Conservation (phyloP, 2,797 vertebrate genomes). For the Leptoclinus maculatus region DNA sequence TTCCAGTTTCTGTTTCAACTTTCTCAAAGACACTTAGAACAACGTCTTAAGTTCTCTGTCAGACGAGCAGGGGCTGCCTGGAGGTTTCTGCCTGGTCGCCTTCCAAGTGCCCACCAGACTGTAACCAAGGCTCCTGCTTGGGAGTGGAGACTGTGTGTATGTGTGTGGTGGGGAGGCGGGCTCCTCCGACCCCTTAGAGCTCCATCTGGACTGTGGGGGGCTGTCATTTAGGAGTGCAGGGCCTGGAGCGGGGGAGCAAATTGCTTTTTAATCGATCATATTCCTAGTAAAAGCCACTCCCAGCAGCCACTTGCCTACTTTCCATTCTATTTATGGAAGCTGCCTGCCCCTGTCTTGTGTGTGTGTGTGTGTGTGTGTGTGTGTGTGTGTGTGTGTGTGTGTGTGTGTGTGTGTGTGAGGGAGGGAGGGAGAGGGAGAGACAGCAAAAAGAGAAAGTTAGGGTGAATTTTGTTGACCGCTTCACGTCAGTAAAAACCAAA, state of each 20-base stretch:
- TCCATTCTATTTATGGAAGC: conserved; percentile 65
- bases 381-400: not conserved
- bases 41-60: conserved; percentile 44
- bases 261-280: conserved; percentile 79
- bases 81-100: conserved; percentile 53
- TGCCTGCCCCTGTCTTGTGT: conserved; percentile 9
- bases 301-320: conserved; percentile 49
- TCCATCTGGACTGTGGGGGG: conserved; percentile 49
- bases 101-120: conserved; percentile 63
- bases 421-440: not conserved
- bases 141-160: conserved; percentile 17
- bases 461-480: conserved; percentile 33
- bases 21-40: conserved; percentile 33
- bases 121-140: conserved; percentile 46
- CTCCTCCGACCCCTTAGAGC: conserved; percentile 42
- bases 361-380: conserved; percentile 9
- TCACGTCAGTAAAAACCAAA: conserved; percentile 32
- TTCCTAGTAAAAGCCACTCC: conserved; percentile 68
- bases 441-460: not conserved
- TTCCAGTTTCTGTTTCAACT: conserved; percentile 18
- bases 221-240: conserved; percentile 58
- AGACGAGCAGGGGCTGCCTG: conserved; percentile 37
- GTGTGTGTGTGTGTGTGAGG: not conserved
- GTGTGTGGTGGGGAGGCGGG: conserved; percentile 20
- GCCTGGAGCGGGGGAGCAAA: conserved; percentile 63